Evolutionary conservation across 2,113 vertebrate genomes (phyloP), one percentile per base, ranked within the genome.

Genomic region (Toxostoma redivivum): DNA sequence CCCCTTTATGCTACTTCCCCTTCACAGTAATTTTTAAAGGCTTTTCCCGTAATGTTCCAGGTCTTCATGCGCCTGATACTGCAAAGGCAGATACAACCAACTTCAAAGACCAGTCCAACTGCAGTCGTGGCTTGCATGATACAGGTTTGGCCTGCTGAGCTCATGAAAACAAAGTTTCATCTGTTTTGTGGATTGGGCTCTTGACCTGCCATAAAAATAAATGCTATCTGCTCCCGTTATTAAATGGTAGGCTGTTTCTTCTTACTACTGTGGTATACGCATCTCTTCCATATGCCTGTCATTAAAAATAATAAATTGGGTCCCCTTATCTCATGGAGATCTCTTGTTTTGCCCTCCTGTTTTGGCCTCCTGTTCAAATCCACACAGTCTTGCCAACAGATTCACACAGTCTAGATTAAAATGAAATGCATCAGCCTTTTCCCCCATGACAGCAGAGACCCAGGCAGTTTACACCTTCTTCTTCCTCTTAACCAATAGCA

Each of bases 231-330:
- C 71, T 94, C 84, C 76, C 10, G 15, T 83, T 97, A 95, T 94
- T 95, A 94, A 93, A 73, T 77, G 27, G 74, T 25, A 90, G 81
- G 90, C 89, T 95, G 88, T 94, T 95, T 96, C 94, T 94, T 90
- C 92, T 95, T 92, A 94, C 74, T 89, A 30, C 89, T 69, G 87
- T 42, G 64, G 73, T 81, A 54, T 92, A 70, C 0, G 31, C 6
- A 2, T 86, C 70, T 83, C 54, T 90, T 80, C 91, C 92, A 92
- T 90, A 50, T 95, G 94, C 81, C 91, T 90, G 81, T 81, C 90
- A 88, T 93, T 96, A 95, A 93, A 95, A 92, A 79, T 86, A 95
- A 94, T 96, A 85, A 95, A 96, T 86, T 92, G 71, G 4, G 35
- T 72, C 91, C 62, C 67, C 76, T 91, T 94, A 92, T 96, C 87